Conservation (phyloP, 2,888 invertebrate species). For the Sycophila texana region DNA sequence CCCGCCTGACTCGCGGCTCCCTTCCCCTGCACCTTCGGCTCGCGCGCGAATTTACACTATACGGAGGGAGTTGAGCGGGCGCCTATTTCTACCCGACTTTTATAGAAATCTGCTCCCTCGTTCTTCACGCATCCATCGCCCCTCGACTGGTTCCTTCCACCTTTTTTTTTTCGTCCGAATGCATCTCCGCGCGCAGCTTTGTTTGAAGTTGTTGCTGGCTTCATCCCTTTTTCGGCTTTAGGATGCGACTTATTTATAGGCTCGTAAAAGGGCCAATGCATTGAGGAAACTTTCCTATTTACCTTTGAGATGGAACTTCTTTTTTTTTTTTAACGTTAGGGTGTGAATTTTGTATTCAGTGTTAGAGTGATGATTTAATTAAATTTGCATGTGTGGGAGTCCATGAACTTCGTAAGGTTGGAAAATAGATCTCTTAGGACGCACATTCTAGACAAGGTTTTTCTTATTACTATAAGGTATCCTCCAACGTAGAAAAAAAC, state of each 20-base stretch:
- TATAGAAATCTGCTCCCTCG: constrained; percentile 1
- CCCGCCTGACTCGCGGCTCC: constrained; percentile 41
- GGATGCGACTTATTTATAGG: neutral
- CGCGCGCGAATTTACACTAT: constrained; percentile 23
- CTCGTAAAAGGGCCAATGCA: neutral
- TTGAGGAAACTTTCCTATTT: neutral
- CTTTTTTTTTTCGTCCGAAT: neutral
- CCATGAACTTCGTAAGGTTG: too few species aligned
- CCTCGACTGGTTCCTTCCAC: neutral
- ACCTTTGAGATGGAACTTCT: neutral
- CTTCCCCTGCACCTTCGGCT: constrained; percentile 3
- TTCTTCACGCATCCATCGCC: neutral
- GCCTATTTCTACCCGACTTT: constrained; percentile 1
- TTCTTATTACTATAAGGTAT: too few species aligned
- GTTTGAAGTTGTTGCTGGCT: neutral
- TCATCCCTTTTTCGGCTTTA: neutral
- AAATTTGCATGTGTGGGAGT: too few species aligned
- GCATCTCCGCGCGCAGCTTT: neutral
- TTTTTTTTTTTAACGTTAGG: neutral
- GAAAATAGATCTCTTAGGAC: too few species aligned
- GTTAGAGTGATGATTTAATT: too few species aligned
- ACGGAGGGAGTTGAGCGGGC: neutral
- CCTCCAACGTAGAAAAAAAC: too few species aligned
- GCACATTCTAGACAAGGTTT: too few species aligned
- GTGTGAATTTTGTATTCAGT: too few species aligned